These are phyloP conservation scores for Musca vetustissima DNA, from an alignment of 1,140 invertebrate genomes.

Conservation along the genomic window DNA sequence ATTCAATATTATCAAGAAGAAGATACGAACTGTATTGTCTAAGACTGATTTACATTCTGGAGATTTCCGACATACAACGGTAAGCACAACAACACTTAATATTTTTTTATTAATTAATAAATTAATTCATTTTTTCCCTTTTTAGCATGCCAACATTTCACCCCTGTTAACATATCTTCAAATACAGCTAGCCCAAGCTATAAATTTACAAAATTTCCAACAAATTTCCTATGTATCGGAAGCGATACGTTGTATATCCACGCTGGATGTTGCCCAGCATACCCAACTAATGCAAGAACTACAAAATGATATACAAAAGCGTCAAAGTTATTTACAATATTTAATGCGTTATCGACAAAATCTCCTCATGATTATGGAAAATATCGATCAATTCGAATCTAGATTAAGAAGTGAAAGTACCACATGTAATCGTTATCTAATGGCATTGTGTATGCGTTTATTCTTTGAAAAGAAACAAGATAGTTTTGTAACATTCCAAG, in stretches of 20 bases:
- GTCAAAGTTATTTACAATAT: slow-evolving; percentile 84
- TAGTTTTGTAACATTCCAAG: slow-evolving; percentile 68
- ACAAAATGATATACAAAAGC: slow-evolving; percentile 76
- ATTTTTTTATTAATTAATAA: too few relatives aligned
- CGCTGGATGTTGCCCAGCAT: slow-evolving; percentile 74
- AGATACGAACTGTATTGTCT: slow-evolving; percentile 88
- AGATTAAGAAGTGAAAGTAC: slow-evolving; percentile 70
- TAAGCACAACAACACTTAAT: slow-evolving; percentile 17
- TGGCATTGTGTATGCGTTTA: slow-evolving; percentile 76
- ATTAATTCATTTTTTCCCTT: slow-evolving; percentile 11
- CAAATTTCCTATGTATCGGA: slow-evolving; percentile 78
- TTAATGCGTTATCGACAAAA: slow-evolving; percentile 81
- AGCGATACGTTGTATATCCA: slow-evolving; percentile 76
- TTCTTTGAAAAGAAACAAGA: slow-evolving; percentile 76
- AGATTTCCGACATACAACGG: slow-evolving; percentile 50
- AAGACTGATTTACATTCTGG: slow-evolving; percentile 70
- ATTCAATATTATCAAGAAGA: slow-evolving; percentile 88
- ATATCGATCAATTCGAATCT: slow-evolving; percentile 72
- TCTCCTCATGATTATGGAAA: slow-evolving; percentile 76
- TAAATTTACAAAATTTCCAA: slow-evolving; percentile 80
- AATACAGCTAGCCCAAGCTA: slow-evolving; percentile 83
- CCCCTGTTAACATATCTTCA: slow-evolving; percentile 64
- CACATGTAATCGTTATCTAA: slow-evolving; percentile 76
- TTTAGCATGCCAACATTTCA: slow-evolving; percentile 41
- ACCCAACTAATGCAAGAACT: slow-evolving; percentile 77